Base-by-base conservation (phyloP, 2,888 invertebrate genomes). In the Diogma glabrata region DNA sequence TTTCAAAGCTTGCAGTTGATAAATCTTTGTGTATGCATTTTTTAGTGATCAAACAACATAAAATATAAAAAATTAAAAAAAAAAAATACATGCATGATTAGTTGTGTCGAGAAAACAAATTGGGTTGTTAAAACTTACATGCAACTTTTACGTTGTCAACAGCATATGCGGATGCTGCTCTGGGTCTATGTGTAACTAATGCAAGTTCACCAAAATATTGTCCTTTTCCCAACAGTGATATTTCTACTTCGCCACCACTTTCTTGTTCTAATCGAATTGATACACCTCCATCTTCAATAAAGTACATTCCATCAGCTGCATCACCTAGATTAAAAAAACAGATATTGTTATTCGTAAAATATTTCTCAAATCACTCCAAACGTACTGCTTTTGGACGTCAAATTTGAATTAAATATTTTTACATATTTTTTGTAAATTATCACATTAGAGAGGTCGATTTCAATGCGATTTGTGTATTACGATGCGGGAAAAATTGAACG, bases 191-290 rank as follows among this genome's bases (percentile, higher is more conserved):
- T 65, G 95, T 96, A 52, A 97, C 91, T 65, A 97, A 78, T 56
- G 96, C 96, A 70, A 96, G 73, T 75, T 97, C 97, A 55, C 96
- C 96, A 74, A 97, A 94, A 71, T 96, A 96, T 50, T 87, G 88
- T 57, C 84, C 84, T 64, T 83, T 82, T 59, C 76, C 75, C 58
- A 83, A 75, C 54, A 78, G 73, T 59, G 81, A 82, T 63, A 87
- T 79, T 73, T 87, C 86, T 70, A 68, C 82, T 71, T 85, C 83
- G 60, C 81, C 84, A 63, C 79, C 81, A n/a, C n/a, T n/a, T 62
- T 91, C 90, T 64, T 88, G 86, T 61, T 83, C 75, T 67, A 93
- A 87, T 64, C 86, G 87, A 66, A 95, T 88, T 65, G 84, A 81
- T 57, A 93, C 84, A 57, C 82, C 78, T 55, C 96, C 96, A 63